Evolutionary conservation across 2,113 vertebrate species (phyloP).

Genomic region (Rattus rattus): DNA sequence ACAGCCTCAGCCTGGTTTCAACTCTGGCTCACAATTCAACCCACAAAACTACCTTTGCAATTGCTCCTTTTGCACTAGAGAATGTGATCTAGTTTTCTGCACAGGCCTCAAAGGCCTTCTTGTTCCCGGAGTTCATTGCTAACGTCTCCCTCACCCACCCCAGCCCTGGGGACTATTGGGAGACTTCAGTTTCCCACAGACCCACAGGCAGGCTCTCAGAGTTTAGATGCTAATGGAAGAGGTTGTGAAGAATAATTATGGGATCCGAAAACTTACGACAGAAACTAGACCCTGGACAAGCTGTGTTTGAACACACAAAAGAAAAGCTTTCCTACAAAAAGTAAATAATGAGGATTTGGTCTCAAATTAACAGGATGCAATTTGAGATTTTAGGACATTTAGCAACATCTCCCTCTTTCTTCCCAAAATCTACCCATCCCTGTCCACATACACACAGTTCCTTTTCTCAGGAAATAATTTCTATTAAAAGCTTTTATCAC

Average conservation of each 20-base stretch:
- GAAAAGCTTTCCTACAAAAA: slow-evolving; percentile 51
- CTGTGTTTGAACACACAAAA: slow-evolving; percentile 54
- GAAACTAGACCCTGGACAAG: slow-evolving; percentile 53
- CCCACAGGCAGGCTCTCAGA: slow-evolving; percentile 16
- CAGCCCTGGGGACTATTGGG: slow-evolving; percentile 41
- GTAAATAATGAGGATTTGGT: slow-evolving; percentile 52
- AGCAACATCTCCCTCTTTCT: slow-evolving; percentile 11
- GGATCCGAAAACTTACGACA: slow-evolving; percentile 50
- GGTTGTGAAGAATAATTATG: slow-evolving; percentile 47
- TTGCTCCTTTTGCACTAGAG: slow-evolving; percentile 75
- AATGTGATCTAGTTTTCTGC: slow-evolving; percentile 70
- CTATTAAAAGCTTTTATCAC: slow-evolving; percentile 73
- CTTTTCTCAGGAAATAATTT: slow-evolving; percentile 68
- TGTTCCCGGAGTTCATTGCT: slow-evolving; percentile 74
- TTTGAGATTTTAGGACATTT: slow-evolving; percentile 55
- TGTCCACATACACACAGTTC: slow-evolving; percentile 59
- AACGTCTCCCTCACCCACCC: slow-evolving; percentile 45
- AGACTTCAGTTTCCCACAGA: slow-evolving; percentile 68
- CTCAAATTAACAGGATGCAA: slow-evolving; percentile 54
- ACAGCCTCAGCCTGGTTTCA: slow-evolving; percentile 72
- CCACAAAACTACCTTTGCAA: slow-evolving; percentile 83
- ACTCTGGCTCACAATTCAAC: slow-evolving; percentile 80
- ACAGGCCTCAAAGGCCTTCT: slow-evolving; percentile 74
- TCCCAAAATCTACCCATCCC: background rate
- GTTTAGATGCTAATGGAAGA: slow-evolving; percentile 37